These are phyloP conservation scores for Mesocentrotus franciscanus DNA, from an alignment of 53 echinoderm and acorn worm species.

Conservation along the genomic window DNA sequence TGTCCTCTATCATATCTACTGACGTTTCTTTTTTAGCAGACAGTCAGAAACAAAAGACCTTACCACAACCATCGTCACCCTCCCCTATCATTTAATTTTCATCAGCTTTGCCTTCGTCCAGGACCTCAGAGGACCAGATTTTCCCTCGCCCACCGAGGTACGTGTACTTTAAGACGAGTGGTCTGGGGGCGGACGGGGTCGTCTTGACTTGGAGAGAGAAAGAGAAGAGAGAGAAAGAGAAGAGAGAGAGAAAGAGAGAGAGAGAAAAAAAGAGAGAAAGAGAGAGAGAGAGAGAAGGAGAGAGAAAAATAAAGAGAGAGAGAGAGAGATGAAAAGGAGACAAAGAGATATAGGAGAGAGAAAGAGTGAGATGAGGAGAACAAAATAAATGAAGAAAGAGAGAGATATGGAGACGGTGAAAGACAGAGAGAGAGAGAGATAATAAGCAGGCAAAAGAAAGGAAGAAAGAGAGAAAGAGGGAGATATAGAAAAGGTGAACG, in stretches of 20 bases:
- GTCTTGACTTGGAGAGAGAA: background rate
- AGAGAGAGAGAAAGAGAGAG: no score
- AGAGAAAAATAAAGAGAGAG: no score
- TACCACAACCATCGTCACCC: background rate
- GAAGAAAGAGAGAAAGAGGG: background rate
- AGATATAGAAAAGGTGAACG: background rate
- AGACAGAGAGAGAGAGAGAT: background rate
- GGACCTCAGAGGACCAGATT: constrained; percentile 45
- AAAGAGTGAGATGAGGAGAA: no score
- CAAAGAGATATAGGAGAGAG: no score
- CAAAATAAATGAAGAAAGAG: no score
- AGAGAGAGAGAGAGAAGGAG: no score
- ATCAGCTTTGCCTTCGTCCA: background rate
- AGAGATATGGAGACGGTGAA: background rate
- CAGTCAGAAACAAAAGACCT: background rate
- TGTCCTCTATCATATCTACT: background rate
- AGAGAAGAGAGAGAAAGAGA: background rate
- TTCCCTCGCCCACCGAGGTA: constrained; percentile 23
- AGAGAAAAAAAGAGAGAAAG: no score
- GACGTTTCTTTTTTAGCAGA: background rate
- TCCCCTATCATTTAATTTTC: constrained; percentile 16
- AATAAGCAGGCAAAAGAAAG: background rate
- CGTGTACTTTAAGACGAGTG: background rate
- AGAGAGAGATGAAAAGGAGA: no score
- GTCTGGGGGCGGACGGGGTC: background rate